These are phyloP conservation scores for Anodontia alba DNA, from an alignment of 2,888 invertebrate species.

Conservation along the genomic window DNA sequence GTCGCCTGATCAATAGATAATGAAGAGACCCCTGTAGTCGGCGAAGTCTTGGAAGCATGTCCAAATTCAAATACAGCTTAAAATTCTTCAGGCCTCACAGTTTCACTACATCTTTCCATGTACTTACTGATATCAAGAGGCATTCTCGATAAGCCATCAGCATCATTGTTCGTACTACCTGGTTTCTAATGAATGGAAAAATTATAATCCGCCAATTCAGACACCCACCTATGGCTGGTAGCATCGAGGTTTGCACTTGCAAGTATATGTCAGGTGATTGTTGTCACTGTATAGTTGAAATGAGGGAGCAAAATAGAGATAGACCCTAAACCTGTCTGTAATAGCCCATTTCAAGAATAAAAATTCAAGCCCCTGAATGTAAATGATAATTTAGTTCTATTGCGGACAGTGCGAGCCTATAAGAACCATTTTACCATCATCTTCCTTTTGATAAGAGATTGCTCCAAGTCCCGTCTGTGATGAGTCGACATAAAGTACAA, in stretches of 20 bases:
- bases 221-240: background rate
- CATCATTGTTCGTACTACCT: slow-evolving; percentile 4
- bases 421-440: slow-evolving; percentile 10
- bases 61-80: background rate
- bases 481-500: slow-evolving; percentile 14
- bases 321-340: slow-evolving; percentile 47
- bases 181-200: slow-evolving; percentile 25
- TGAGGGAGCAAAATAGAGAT: slow-evolving; percentile 48
- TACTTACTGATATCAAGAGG: slow-evolving; percentile 10
- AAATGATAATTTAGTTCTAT: slow-evolving; percentile 66
- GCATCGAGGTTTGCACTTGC: slow-evolving; percentile 17
- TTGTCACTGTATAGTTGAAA: slow-evolving; percentile 53
- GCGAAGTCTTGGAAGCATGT: no score
- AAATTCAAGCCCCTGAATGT: slow-evolving; percentile 59
- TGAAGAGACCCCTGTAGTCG: no score
- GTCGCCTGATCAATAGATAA: no score
- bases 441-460: slow-evolving; percentile 13
- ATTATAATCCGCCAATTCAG: slow-evolving; percentile 13
- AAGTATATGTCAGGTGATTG: slow-evolving; percentile 48
- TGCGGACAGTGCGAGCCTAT: slow-evolving; percentile 28
- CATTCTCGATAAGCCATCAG: slow-evolving; percentile 26
- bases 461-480: slow-evolving; percentile 16
- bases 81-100: background rate
- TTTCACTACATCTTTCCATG: background rate
- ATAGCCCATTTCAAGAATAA: slow-evolving; percentile 34